Evolutionary conservation across 2,888 invertebrate genomes (phyloP), one percentile per base, ranked within the genome.

Genomic region (Argyresthia goedartella): DNA sequence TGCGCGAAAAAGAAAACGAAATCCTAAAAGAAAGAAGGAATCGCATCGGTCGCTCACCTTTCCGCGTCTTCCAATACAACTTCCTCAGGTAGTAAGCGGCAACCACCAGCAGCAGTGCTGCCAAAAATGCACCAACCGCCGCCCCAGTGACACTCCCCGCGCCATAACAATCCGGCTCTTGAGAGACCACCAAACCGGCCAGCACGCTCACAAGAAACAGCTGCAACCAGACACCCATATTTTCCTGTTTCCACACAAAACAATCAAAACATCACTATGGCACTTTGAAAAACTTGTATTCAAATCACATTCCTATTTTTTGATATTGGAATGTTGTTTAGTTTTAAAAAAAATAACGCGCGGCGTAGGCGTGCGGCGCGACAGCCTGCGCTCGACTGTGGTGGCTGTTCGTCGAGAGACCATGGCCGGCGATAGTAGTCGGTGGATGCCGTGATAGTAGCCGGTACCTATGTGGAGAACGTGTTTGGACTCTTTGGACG

Each of bases 111-210:
- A 91, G 71, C 54, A 90, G 76, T 60, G 92, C 91, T 60, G 89
- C 89, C 60, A 92, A 68, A 69, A 92, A 90, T 60, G 92, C 92
- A 63, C 92, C 90, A 61, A 93, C 87, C 56, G 93, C 91, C 59
- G 92, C 90, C 55, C 91, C 90, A 54, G 91, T 92, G 56, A 93
- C 88, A 69, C 91, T 91, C 59, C 91, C 92, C 64, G 90, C 88
- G 62, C 90, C 89, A 78, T 90, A 92, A 76, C 92, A 92, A 65
- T 75, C 72, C 55, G 67, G 73, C 63, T 72, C 80, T 71, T 85
- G 84, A 61, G 80, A 81, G 62, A 77, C 76, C 68, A 76, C 84
- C 76, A 77, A 69, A 25, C 25, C 25, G 6, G 6, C 25, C 64
- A 79, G 78, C 73, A 82, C 68, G 59, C 78, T 64, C 69, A 81